Evolutionary conservation across 2,797 vertebrate genomes (phyloP).

Genomic region (Alfaro cultratus): DNA sequence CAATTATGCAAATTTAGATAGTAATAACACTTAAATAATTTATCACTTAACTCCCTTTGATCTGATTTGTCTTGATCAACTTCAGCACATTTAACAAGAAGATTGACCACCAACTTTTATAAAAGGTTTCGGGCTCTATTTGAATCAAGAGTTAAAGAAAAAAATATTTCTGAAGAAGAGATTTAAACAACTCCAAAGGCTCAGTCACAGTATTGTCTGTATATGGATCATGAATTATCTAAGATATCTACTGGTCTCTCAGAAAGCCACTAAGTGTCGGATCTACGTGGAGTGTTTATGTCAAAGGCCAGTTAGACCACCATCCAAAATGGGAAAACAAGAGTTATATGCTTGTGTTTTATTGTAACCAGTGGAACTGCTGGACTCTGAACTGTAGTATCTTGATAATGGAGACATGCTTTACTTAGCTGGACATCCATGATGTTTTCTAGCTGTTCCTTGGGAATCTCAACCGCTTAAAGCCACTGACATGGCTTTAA

Average conservation of each 20-base stretch:
- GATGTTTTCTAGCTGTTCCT: neutral
- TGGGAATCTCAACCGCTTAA: no score
- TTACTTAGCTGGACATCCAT: neutral
- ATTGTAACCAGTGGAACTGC: neutral
- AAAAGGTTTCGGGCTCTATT: neutral
- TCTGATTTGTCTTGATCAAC: neutral
- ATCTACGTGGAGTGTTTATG: neutral
- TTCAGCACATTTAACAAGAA: neutral
- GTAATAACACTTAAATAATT: neutral
- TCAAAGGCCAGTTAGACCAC: neutral
- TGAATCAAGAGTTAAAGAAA: neutral
- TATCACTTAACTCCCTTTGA: neutral
- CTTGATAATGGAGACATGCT: neutral
- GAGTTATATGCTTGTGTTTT: neutral
- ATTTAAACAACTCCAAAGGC: neutral
- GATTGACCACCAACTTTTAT: neutral
- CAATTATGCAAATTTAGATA: conserved; percentile 11
- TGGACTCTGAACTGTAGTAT: neutral
- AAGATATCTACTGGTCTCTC: neutral
- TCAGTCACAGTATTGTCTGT: neutral
- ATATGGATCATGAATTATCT: neutral
- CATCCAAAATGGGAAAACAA: neutral
- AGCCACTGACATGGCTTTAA: no score
- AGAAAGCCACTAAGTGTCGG: neutral
- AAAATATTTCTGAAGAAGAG: neutral